phyloP scores from a whole-genome alignment of 2,888 invertebrate species.

The Baronia brevicornis region DNA sequence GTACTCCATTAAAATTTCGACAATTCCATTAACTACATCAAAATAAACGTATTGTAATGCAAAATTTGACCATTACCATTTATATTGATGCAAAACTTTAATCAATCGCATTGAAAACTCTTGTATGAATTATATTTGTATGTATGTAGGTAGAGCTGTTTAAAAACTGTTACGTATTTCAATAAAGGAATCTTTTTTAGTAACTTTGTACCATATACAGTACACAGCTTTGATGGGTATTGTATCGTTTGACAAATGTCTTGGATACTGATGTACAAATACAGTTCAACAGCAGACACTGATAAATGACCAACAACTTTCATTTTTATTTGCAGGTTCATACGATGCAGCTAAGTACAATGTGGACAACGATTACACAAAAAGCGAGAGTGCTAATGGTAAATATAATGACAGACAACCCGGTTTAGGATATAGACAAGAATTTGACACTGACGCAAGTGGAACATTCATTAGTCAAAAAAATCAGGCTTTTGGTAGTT shows the following conservation, averaged over 20 bases:
- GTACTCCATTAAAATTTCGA: too few relatives aligned
- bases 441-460: conserved; percentile 32
- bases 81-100: too few relatives aligned
- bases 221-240: conserved; percentile 35
- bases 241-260: conserved; percentile 53
- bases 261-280: conserved; percentile 39
- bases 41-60: too few relatives aligned
- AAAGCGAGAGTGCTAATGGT: conserved; percentile 33
- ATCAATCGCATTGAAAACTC: too few relatives aligned
- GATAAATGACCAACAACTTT: conserved; percentile 64
- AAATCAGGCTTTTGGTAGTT: conserved; percentile 31
- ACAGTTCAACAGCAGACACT: conserved; percentile 37
- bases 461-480: conserved; percentile 43
- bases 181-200: too few relatives aligned
- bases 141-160: too few relatives aligned
- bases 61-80: too few relatives aligned
- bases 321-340: conserved; percentile 69
- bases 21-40: too few relatives aligned
- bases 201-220: too few relatives aligned
- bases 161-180: too few relatives aligned
- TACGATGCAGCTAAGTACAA: conserved; percentile 64
- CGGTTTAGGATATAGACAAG: conserved; percentile 38
- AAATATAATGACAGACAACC: conserved; percentile 42
- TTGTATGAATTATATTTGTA: too few relatives aligned
- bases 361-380: conserved; percentile 50